Conservation (phyloP, 2,888 invertebrate species). For the Ernsta delagoae region DNA sequence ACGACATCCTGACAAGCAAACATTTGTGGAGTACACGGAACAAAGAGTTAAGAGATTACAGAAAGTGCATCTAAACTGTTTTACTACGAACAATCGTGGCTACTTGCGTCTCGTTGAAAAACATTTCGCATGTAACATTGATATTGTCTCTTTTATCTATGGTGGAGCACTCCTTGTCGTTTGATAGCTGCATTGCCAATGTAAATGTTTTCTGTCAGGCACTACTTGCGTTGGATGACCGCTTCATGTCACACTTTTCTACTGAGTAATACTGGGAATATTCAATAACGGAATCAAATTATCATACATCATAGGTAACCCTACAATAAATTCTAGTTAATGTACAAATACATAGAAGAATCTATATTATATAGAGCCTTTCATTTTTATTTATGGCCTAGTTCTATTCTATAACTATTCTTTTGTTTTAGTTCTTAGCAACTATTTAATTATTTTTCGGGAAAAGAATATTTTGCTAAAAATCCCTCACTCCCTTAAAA, state of each 20-base stretch:
- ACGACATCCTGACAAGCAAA: slow-evolving; percentile 59
- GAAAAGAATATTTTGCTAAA: too few relatives aligned
- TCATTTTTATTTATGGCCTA: background rate
- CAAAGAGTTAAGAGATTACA: too few relatives aligned
- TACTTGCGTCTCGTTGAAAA: too few relatives aligned
- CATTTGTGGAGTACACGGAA: slow-evolving; percentile 51
- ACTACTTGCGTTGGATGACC: slow-evolving; percentile 18
- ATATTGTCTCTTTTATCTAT: too few relatives aligned
- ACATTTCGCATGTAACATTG: too few relatives aligned
- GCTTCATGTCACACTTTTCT: background rate
- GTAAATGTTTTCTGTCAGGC: slow-evolving; percentile 47
- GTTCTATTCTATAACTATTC: background rate
- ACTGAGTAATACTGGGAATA: background rate
- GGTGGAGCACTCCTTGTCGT: slow-evolving; percentile 51
- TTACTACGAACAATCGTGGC: too few relatives aligned
- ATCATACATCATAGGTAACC: too few relatives aligned
- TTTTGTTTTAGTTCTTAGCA: background rate
- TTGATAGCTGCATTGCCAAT: slow-evolving; percentile 48
- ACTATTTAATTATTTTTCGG: background rate
- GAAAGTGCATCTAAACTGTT: too few relatives aligned
- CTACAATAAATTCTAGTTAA: too few relatives aligned
- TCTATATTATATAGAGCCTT: background rate
- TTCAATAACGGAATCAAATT: too few relatives aligned
- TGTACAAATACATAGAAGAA: too few relatives aligned
- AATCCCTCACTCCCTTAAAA: too few relatives aligned